phyloP scores from a whole-genome alignment of 2,888 invertebrate species.

The Meteorus cinctellus region DNA sequence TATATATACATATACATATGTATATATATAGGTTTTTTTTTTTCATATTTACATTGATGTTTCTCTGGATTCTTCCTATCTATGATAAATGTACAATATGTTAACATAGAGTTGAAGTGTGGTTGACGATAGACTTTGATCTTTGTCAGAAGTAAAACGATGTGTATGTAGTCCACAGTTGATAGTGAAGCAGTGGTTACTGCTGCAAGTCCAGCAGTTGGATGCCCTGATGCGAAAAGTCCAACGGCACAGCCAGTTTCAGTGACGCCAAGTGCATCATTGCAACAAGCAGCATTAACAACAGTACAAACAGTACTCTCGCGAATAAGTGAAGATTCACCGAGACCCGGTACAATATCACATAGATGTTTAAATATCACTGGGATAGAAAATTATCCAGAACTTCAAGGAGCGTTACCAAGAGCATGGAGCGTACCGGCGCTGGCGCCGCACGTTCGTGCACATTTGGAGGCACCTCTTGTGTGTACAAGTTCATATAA shows the following conservation, averaged over 20 bases:
- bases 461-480: conserved; percentile 84
- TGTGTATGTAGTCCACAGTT: conserved; percentile 60
- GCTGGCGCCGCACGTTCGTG: conserved; percentile 76
- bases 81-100: not conserved
- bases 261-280: conserved; percentile 56
- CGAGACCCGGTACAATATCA: conserved; percentile 57
- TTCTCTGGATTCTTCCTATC: conserved; percentile 14
- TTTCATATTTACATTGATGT: not conserved
- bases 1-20: conserved; percentile 14
- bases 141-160: conserved; percentile 46
- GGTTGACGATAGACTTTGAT: not conserved
- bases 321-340: conserved; percentile 76
- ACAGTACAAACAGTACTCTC: conserved; percentile 65
- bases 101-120: not conserved
- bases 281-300: conserved; percentile 54
- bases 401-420: conserved; percentile 80
- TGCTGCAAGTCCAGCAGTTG: conserved; percentile 50
- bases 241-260: conserved; percentile 54
- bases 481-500: conserved; percentile 55
- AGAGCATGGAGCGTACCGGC: conserved; percentile 86
- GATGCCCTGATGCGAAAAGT: conserved; percentile 61
- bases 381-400: conserved; percentile 86
- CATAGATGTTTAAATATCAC: conserved; percentile 83
- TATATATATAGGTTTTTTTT: too few relatives aligned
- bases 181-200: conserved; percentile 60